Base-by-base conservation (phyloP, 1,140 invertebrate species). In the Drosophila subobscura region DNA sequence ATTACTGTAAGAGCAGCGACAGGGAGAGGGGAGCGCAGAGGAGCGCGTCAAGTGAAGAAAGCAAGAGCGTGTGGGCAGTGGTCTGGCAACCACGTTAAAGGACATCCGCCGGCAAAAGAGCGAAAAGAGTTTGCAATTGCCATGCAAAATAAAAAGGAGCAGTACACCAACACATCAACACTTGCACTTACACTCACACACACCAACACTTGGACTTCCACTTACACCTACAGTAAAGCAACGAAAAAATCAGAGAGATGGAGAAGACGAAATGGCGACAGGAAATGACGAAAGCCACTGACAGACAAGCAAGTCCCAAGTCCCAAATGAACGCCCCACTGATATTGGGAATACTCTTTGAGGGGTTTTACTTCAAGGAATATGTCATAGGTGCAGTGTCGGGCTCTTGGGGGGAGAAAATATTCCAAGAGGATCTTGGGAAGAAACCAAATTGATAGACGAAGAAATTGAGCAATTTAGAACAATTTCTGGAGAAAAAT, bases 1-100 rank as follows among this genome's bases (percentile, higher is more conserved):
- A 88, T 83, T 88, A 88, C 78, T 80, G 73, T 54, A 81, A 73
- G 56, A 37, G 33, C 5, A 27, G 6, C 16, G 25, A 5, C 5
- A 5, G 5, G 4, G 5, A 27, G 25, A 6, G 25, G 5, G 25
- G 33, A 12, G 29, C 29, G 29, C 10, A 8, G 33, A 37, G 10
- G 10, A 37, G 10, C 78, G 70, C 83, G 83, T 77, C 73, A 86
- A 88, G 77, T 77, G 78, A 86, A 88, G 77, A 88, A 81, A 77
- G 55, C 58, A 74, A 88, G 77, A 77, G 55, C 58, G 73, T 81
- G 68, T 58, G 81, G 80, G 72, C 61, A 53, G 51, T 64, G 60
- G 78, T 68, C 46, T 88, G 78, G 60, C 88, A 86, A 88, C 83
- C 83, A 83, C 83, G 84, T 79, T 89, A 89, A 88, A 88, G 83